These are phyloP conservation scores for Urophycis tenuis DNA, from an alignment of 2,797 vertebrate genomes.

Conservation along the genomic window DNA sequence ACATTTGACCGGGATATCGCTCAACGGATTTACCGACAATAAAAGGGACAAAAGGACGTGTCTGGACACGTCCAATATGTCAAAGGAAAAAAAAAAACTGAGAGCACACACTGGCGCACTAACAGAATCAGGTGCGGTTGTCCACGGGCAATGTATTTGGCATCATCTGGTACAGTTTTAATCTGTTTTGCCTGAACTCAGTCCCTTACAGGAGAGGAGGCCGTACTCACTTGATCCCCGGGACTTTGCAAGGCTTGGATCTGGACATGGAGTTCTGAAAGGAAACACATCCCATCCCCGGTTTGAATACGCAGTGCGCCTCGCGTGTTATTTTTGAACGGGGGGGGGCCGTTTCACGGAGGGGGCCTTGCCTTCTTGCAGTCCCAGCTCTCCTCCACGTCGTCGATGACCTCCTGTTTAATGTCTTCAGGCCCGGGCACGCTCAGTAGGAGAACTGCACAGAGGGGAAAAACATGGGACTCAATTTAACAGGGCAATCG, in stretches of 20 bases:
- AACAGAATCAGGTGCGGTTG: neutral
- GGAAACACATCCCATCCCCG: conserved; percentile 11
- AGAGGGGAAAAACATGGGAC: conserved; percentile 2
- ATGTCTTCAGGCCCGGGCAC: conserved; percentile 82
- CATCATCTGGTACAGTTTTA: neutral
- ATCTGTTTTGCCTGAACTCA: neutral
- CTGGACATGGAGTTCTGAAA: conserved; percentile 73
- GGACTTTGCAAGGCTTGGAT: conserved; percentile 87
- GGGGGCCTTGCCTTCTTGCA: conserved; percentile 77
- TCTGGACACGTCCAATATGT: neutral
- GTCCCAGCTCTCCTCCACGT: conserved; percentile 79
- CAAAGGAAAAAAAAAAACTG: neutral
- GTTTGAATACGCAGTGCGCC: neutral
- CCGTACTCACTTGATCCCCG: conserved; percentile 88
- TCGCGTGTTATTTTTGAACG: neutral
- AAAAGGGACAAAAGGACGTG: neutral
- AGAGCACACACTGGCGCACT: neutral
- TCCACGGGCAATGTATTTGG: neutral
- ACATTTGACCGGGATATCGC: neutral
- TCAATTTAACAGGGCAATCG: neutral
- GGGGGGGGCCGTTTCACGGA: neutral
- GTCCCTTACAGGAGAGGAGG: neutral
- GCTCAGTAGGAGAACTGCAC: conserved; percentile 79
- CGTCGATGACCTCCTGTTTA: conserved; percentile 75
- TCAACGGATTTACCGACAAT: neutral